Percentiles rank a stretch among this genome's conserved stretches.
Evolutionary conservation across 2,888 invertebrate genomes (phyloP).

Genomic region (Pharmacophagus antenor): DNA sequence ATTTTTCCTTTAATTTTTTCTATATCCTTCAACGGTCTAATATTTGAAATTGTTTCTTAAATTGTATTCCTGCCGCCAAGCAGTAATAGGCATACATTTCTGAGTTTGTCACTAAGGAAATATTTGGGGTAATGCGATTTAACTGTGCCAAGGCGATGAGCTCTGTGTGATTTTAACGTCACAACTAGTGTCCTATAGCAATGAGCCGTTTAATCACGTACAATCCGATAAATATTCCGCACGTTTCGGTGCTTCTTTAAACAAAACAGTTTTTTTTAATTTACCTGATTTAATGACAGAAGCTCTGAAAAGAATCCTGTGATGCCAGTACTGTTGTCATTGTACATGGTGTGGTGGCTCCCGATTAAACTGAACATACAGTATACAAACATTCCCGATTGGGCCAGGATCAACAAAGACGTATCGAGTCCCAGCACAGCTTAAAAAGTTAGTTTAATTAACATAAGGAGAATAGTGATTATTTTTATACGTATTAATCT

Average conservation of each 20-base stretch:
- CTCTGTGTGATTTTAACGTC: not conserved
- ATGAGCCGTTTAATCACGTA: not conserved
- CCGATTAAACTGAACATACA: constrained; percentile 93
- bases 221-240: not conserved
- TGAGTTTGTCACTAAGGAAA: no score
- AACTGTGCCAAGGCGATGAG: no score
- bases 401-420: constrained; percentile 90
- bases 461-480: no score
- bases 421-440: constrained; percentile 84
- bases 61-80: no score
- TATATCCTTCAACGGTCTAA: no score
- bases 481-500: no score
- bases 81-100: no score
- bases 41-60: no score
- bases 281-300: constrained; percentile 85
- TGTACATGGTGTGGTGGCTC: constrained; percentile 82
- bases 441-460: constrained; percentile 36
- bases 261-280: not conserved
- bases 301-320: constrained; percentile 87
- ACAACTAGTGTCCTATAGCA: not conserved
- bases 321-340: constrained; percentile 77
- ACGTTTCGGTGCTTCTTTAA: not conserved
- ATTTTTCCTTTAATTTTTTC: no score
- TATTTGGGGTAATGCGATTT: no score
- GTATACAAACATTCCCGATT: constrained; percentile 93